Conservation (phyloP, 2,888 invertebrate species). For the Agrochola lychnidis region DNA sequence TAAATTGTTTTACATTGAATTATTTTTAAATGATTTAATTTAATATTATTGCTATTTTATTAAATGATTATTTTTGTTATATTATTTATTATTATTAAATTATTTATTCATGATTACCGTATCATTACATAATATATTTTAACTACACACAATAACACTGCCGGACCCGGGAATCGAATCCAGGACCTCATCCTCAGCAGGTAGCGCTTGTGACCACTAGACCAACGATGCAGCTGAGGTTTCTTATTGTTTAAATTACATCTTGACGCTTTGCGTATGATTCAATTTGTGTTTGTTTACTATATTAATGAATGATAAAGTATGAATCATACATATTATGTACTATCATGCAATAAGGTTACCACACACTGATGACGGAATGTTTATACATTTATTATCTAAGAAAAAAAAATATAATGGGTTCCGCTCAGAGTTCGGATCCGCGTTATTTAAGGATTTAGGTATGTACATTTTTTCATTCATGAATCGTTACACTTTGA, state of each 20-base stretch:
- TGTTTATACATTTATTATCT: slow-evolving; percentile 16
- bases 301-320: slow-evolving; percentile 33
- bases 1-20: too few relatives aligned
- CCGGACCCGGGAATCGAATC: neutral
- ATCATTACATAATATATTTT: too few relatives aligned
- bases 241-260: slow-evolving; percentile 1
- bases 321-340: slow-evolving; percentile 34
- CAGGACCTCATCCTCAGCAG: neutral
- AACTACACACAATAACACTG: neutral
- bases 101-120: too few relatives aligned
- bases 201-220: neutral
- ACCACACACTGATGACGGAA: slow-evolving; percentile 23
- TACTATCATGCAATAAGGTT: slow-evolving; percentile 32
- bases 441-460: neutral
- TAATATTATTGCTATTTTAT: too few relatives aligned
- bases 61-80: too few relatives aligned
- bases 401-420: slow-evolving; percentile 3
- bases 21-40: too few relatives aligned
- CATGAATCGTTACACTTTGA: neutral
- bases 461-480: neutral
- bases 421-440: neutral
- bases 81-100: too few relatives aligned
- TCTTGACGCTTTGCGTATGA: slow-evolving; percentile 23
- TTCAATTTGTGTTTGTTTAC: slow-evolving; percentile 40
- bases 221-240: neutral